Evolutionary conservation across 2,888 invertebrate species (phyloP), one percentile per base, ranked within the genome.

Genomic region (Eulithis testata): DNA sequence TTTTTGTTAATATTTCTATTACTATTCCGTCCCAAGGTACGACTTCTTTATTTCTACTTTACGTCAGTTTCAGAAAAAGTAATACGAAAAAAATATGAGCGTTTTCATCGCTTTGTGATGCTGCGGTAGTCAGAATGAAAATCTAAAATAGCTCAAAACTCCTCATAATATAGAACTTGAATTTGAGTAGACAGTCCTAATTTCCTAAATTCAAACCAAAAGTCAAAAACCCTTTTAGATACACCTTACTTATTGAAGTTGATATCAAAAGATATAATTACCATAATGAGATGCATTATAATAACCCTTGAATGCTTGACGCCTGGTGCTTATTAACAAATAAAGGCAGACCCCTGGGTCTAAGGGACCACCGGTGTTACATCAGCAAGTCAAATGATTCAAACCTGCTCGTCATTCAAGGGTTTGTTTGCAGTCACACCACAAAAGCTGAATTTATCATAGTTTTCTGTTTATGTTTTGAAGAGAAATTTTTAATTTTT

Each of bases 381-480:
- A 88, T 90, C 87, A 88, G 82, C 87, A 89, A 89, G 87, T 88
- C 86, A 81, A 90, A 88, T 88, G 79, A 79, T 68, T 69, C 60
- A 83, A 83, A 84, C 76, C 75, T 75, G 82, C 85, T 66, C 78
- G 89, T 90, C 90, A 88, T 84, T 73, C 68, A 76, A 75, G 77
- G 81, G 73, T 76, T 78, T 76, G 66, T 73, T 73, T 72, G 63
- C 53, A 31, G 47, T 49, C 45, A 21, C 52, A 27, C 37, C 12
- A 60, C 12, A 53, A 49, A 58, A 55, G 12, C 31, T 61, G 43
- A 47, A 54, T 49, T 64, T 36, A 51, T 51, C 27, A 11, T 49
- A n/a, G 8, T 47, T 59, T n/a, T 57, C 2, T 54, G 31, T 31
- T 31, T 31, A 31, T 31, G 31, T 31, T 54, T 54, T 47, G 8